Evolutionary conservation across 1,140 invertebrate species (phyloP).

Genomic region (Eumeta japonica): DNA sequence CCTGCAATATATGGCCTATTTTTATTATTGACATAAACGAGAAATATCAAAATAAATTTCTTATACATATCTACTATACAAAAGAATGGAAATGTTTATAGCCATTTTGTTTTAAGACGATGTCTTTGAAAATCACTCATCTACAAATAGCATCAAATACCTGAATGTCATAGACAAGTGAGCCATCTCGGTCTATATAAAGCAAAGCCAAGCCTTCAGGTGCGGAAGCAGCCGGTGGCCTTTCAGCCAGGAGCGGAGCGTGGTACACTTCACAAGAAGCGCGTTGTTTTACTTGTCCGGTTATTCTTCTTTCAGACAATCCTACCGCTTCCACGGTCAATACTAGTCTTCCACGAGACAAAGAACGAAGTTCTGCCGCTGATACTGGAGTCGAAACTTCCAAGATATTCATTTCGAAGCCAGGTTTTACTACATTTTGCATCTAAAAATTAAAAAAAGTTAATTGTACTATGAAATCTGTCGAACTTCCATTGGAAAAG

Average conservation of each 20-base stretch:
- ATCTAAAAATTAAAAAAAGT: slow-evolving; percentile 21
- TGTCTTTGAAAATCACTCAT: too few species aligned
- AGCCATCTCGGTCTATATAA: slow-evolving; percentile 73
- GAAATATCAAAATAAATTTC: slow-evolving; percentile 9
- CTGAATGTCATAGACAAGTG: slow-evolving; percentile 72
- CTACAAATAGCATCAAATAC: too few species aligned
- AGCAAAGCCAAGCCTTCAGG: slow-evolving; percentile 73
- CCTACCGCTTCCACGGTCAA: slow-evolving; percentile 67
- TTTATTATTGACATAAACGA: too few species aligned
- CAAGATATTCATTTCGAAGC: slow-evolving; percentile 70
- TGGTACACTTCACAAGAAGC: slow-evolving; percentile 81
- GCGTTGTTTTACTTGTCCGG: slow-evolving; percentile 67
- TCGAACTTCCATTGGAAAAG: too few species aligned
- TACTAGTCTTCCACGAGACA: slow-evolving; percentile 69
- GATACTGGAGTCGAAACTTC: slow-evolving; percentile 73
- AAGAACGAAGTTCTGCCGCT: slow-evolving; percentile 66
- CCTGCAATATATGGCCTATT: slow-evolving; percentile 44
- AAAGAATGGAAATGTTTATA: not conserved
- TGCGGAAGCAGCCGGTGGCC: slow-evolving; percentile 41
- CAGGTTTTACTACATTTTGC: slow-evolving; percentile 66
- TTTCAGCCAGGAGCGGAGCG: slow-evolving; percentile 59
- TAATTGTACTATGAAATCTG: too few species aligned
- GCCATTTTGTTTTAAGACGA: too few species aligned
- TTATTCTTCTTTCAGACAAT: slow-evolving; percentile 63
- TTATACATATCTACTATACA: slow-evolving; percentile 18